Percentiles rank a stretch among this genome's conserved stretches.
These are phyloP conservation scores for Oostethus manadensis DNA, from an alignment of 2,113 vertebrate species.

Conservation along the genomic window DNA sequence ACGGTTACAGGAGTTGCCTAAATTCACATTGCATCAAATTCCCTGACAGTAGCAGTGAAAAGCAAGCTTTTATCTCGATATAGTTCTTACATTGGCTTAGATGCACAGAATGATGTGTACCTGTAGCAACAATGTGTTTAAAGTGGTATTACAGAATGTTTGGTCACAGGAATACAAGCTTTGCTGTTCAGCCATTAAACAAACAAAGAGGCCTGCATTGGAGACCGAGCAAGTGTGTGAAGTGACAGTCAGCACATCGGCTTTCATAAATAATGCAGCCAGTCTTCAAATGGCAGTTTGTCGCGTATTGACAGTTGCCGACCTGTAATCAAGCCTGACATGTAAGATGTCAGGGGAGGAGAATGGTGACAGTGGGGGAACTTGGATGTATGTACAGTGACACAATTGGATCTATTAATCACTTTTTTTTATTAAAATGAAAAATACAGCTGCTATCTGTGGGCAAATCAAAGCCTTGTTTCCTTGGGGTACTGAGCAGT, in stretches of 20 bases:
- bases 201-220: constrained; percentile 60
- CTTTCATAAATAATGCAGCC: constrained; percentile 74
- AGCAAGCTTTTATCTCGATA: no score
- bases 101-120: no score
- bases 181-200: constrained; percentile 52
- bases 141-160: constrained; percentile 1
- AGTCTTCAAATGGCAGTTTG: constrained; percentile 76
- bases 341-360: constrained; percentile 55
- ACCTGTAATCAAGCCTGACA: constrained; percentile 74
- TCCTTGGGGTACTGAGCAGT: constrained; percentile 1
- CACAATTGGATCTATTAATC: constrained; percentile 3
- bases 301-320: constrained; percentile 65
- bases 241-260: constrained; percentile 79
- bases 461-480: constrained; percentile 18
- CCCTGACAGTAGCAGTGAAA: no score
- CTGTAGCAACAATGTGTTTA: neutral
- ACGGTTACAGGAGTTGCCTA: no score
- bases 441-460: constrained; percentile 35
- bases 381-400: neutral
- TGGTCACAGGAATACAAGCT: constrained; percentile 41
- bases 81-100: no score
- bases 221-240: constrained; percentile 60
- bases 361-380: neutral
- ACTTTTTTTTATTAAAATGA: constrained; percentile 65
- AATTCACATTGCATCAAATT: no score